Evolutionary conservation across 2,797 vertebrate species (phyloP).

Genomic region (Ctenochaetus hawaiiensis): DNA sequence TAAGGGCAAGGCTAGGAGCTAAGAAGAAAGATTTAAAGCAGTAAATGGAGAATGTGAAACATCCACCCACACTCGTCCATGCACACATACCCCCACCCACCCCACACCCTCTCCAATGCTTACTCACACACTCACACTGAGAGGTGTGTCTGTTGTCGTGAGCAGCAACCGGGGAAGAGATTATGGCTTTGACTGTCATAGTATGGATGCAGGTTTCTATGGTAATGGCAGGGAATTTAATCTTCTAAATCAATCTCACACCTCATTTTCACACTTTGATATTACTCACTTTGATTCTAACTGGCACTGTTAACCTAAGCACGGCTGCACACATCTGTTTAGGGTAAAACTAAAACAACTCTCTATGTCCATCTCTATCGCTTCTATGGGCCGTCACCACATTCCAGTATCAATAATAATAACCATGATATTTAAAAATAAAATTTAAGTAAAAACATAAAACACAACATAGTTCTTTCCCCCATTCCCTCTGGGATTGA

Average conservation of each 20-base stretch:
- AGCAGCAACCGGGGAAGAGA: constrained; percentile 38
- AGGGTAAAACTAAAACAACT: neutral
- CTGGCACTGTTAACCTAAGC: neutral
- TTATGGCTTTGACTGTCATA: constrained; percentile 27
- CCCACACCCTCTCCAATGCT: constrained; percentile 31
- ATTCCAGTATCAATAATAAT: no score
- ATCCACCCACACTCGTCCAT: constrained; percentile 52
- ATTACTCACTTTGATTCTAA: constrained; percentile 20
- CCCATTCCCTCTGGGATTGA: neutral
- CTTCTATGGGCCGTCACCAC: neutral
- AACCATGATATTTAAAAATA: no score
- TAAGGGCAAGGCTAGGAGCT: constrained; percentile 10
- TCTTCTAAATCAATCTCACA: constrained; percentile 51
- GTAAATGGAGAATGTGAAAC: constrained; percentile 55
- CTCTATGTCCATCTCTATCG: neutral
- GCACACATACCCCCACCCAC: constrained; percentile 43
- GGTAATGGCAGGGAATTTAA: constrained; percentile 61
- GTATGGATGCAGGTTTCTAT: constrained; percentile 61
- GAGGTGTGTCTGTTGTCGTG: constrained; percentile 37
- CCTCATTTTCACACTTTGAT: constrained; percentile 52
- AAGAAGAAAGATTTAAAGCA: constrained; percentile 34
- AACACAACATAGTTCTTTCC: neutral
- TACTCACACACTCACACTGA: constrained; percentile 31
- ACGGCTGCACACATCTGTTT: constrained; percentile 26
- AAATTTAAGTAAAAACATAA: neutral